phyloP scores from a whole-genome alignment of 2,113 vertebrate species.

The Lepus europaeus region DNA sequence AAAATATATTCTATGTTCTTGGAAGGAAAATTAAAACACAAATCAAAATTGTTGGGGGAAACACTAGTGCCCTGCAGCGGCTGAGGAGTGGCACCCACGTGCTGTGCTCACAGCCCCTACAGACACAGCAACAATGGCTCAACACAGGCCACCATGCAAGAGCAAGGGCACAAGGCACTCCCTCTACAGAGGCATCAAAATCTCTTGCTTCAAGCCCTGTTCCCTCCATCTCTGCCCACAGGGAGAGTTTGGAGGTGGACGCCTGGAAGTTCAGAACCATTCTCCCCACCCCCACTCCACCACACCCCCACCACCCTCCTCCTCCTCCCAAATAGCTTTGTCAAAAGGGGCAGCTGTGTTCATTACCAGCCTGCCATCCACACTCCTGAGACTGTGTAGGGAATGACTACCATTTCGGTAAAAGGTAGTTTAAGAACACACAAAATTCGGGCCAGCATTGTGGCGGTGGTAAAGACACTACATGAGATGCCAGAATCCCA shows the following conservation, averaged over 20 bases:
- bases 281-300: no score
- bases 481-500: no score
- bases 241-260: background rate
- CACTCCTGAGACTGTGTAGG: background rate
- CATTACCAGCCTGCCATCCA: background rate
- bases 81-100: background rate
- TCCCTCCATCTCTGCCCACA: background rate
- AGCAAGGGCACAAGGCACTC: background rate
- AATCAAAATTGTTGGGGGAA: slow-evolving; percentile 55
- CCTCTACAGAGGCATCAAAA: background rate
- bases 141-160: no score
- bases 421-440: slow-evolving; percentile 9
- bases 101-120: background rate
- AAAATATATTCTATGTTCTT: slow-evolving; percentile 43
- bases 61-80: slow-evolving; percentile 36
- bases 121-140: background rate
- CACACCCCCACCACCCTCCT: background rate
- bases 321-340: background rate
- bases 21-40: slow-evolving; percentile 68
- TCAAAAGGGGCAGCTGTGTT: background rate
- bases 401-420: background rate
- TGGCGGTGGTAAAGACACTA: no score
- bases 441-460: no score
- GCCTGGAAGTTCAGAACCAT: background rate
- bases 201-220: background rate